Evolutionary conservation across 2,888 invertebrate genomes (phyloP).

Genomic region (Palloptera scutellata): DNA sequence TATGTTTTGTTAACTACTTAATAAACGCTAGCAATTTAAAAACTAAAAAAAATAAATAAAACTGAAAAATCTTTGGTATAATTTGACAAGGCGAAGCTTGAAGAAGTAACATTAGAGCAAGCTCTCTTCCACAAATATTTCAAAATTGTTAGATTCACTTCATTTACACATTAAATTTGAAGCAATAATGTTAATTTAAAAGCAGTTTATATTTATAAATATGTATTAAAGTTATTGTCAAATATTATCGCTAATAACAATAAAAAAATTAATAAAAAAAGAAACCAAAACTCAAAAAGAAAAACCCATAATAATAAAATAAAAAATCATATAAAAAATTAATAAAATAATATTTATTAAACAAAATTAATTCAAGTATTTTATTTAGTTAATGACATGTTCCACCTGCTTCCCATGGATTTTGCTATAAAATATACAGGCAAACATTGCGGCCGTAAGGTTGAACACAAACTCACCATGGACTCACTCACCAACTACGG

Average conservation of each 20-base stretch:
- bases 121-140: too few species aligned
- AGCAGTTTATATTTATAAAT: neutral
- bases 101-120: too few species aligned
- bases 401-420: too few species aligned
- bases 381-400: too few species aligned
- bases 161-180: neutral
- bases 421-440: too few species aligned
- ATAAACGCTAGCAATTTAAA: too few species aligned
- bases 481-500: too few species aligned
- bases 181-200: slow-evolving; percentile 10
- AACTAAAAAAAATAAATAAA: slow-evolving; percentile 4
- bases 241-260: neutral
- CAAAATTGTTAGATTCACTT: neutral
- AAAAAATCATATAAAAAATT: slow-evolving; percentile 5
- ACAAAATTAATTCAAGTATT: slow-evolving; percentile 5
- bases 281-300: neutral
- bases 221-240: slow-evolving; percentile 1
- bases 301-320: slow-evolving; percentile 4
- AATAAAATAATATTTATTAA: slow-evolving; percentile 3
- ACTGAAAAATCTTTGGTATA: slow-evolving; percentile 14
- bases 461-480: too few species aligned
- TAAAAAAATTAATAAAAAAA: neutral
- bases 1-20: slow-evolving; percentile 1
- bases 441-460: too few species aligned
- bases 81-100: slow-evolving; percentile 2